Base-by-base conservation (phyloP, 2,888 invertebrate genomes). In the Coronaproctus castanopsis region DNA sequence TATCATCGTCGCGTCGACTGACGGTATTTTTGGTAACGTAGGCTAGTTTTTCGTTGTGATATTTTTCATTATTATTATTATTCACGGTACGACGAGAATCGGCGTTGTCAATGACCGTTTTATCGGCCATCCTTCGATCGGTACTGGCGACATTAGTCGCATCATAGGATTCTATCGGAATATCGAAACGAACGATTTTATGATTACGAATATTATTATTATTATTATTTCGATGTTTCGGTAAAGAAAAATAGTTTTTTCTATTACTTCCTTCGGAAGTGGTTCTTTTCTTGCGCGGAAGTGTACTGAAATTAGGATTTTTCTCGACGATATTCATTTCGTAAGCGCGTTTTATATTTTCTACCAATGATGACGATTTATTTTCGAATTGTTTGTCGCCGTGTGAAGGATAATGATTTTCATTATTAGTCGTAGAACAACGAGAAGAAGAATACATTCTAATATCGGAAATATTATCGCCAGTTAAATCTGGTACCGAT, bases 1-100 rank as follows among this genome's bases (percentile, higher is more conserved):
- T 18, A 24, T 20, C 19, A n/a, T 22, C 21, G 24, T 18, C 22
- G 53, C 20, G 19, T 21, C 21, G 19, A 3, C 53, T 21, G 22
- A 21, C 21, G 18, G 18, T 18, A 53, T 21, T 36, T 10, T 21
- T 54, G 22, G 24, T 54, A 24, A 24, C 54, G 2, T 8, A 2
- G n/a, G 10, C 19, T 54, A 24, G 24, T 8, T 14, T 21, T 24
- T 36, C 54, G 21, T 54, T 54, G 14, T n/a, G 36, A 19, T 54
- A 48, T 49, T 55, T 49, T 22, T 55, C 55, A n/a, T 36, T 21
- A 49, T 55, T 49, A 49, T 55, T 55, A 8, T 55, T 49, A 21
- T 19, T 55, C 18, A 55, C 48, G 55, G 21, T 49, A 55, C 24
- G 49, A 36, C 48, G 55, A n/a, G 49, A 36, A 21, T 36, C 55